Evolutionary conservation across 2,888 invertebrate species (phyloP), one percentile per base, ranked within the genome.

Genomic region (Drosophila koepferae): DNA sequence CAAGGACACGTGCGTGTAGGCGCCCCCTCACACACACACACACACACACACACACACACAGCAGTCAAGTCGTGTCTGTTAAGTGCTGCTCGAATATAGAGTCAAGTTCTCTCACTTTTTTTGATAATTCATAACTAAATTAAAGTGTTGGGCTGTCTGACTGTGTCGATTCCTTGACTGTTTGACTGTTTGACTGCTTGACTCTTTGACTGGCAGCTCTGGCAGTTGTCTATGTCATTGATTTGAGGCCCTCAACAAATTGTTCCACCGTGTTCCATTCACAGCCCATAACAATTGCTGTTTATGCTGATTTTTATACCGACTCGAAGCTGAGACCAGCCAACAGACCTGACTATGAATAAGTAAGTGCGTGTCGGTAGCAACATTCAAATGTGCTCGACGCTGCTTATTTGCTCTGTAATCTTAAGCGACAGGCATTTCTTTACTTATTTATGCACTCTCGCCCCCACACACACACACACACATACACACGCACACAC

Each of bases 361-460:
- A 86, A 89, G 76, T 87, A 89, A 86, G 89, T 89, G 74, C 80
- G 82, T 76, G 80, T 74, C 72, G 63, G 78, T 74, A 69, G 72
- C 67, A 73, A 59, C 73, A 82, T 81, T 82, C 80, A 80, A 82
- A 80, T 82, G 76, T 80, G 68, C 76, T 70, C 72, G 75, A 71
- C 73, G 59, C 64, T 74, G 72, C 82, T 90, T 90, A 77, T 84
- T 85, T 90, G 80, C 81, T 74, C 81, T 82, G 83, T 89, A 90
- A 89, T 89, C 90, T 90, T 87, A 87, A 89, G 88, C 88, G 91
- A 89, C 91, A 89, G 86, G 86, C 90, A 88, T 83, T 87, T 85
- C 80, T 85, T 89, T 91, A 88, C 75, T 88, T 86, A 88, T 86
- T 86, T 88, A 86, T 86, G 81, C 81, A 78, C 75, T 78, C 77